Base-by-base conservation (phyloP, 2,113 vertebrate genomes). In the Neogale vison region DNA sequence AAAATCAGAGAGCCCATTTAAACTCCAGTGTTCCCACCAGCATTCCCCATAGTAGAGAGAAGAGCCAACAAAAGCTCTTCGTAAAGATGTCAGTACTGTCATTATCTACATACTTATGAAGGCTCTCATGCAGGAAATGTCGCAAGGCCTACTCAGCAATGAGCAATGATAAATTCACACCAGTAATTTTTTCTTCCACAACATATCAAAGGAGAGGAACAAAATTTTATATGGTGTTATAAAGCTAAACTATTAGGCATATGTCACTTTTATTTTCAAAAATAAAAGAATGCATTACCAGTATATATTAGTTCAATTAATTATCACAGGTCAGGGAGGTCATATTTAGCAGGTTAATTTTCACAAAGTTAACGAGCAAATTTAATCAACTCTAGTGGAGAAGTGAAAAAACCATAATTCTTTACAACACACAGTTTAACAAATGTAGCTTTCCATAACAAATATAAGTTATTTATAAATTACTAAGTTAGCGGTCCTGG, bases 401-500 rank as follows among this genome's bases (percentile, higher is more conserved):
- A 10, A 92, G 4, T 69, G 23, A 24, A 74, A 72, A 47, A 88
- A 86, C 74, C 14, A 17, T 50, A 76, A 94, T 85, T 71, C 74
- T 93, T 39, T 63, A 71, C 2, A 55, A 88, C 0, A 52, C 11
- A 52, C 6, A 93, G 92, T 29, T 88, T 84, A 89, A 72, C 39
- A 84, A 88, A 39, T 93, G 5, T 34, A 42, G 10, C 92, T 93
- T 94, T 88, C 18, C 76, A 52, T 42, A 83, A 67, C 7, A 89
- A 93, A 96, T 50, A 59, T 42, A 91, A 90, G 87, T 80, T 69
- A 82, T 61, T 55, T 90, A 52, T 57, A 95, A 61, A 77, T 93
- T 88, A 95, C 3, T 36, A 93, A 88, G 20, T 57, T 47, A 92
- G 17, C 83, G 91, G 34, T 67, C 26, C n/a, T 96, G 92, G 69